These are phyloP conservation scores for Aleiodes leptofemur DNA, from an alignment of 2,888 invertebrate species.

Conservation along the genomic window DNA sequence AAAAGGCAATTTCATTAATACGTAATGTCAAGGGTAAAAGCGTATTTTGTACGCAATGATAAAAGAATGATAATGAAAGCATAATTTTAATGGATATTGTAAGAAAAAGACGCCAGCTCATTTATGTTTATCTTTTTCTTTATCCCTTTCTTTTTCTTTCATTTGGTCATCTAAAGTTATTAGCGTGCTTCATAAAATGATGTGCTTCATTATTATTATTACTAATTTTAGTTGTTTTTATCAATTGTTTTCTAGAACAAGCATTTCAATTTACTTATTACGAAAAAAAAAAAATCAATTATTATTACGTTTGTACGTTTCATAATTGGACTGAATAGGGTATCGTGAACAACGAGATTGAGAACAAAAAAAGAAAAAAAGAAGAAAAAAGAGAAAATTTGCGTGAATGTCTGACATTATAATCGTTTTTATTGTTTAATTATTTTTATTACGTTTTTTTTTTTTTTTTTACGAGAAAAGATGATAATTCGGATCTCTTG, in stretches of 20 bases:
- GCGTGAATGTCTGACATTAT: no score
- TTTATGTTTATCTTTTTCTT: constrained; percentile 42
- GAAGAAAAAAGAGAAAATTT: constrained; percentile 47
- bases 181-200: constrained; percentile 29
- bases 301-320: constrained; percentile 61
- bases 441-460: constrained; percentile 42
- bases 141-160: constrained; percentile 48
- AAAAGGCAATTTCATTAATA: constrained; percentile 31
- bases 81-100: constrained; percentile 36
- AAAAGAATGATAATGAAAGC: constrained; percentile 24
- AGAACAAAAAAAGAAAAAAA: constrained; percentile 16
- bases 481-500: constrained; percentile 59
- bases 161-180: constrained; percentile 52
- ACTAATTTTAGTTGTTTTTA: constrained; percentile 53
- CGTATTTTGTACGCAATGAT: constrained; percentile 32
- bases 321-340: constrained; percentile 69
- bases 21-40: constrained; percentile 36
- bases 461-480: constrained; percentile 50
- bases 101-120: constrained; percentile 45
- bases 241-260: constrained; percentile 41
- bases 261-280: constrained; percentile 30
- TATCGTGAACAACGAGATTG: constrained; percentile 53
- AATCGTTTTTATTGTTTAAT: constrained; percentile 20
- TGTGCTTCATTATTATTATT: constrained; percentile 11
- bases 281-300: constrained; percentile 29